Percentiles rank a stretch among this genome's conserved stretches.
Evolutionary conservation across 1,140 invertebrate species (phyloP).

Genomic region (Bilobella aurantiaca): DNA sequence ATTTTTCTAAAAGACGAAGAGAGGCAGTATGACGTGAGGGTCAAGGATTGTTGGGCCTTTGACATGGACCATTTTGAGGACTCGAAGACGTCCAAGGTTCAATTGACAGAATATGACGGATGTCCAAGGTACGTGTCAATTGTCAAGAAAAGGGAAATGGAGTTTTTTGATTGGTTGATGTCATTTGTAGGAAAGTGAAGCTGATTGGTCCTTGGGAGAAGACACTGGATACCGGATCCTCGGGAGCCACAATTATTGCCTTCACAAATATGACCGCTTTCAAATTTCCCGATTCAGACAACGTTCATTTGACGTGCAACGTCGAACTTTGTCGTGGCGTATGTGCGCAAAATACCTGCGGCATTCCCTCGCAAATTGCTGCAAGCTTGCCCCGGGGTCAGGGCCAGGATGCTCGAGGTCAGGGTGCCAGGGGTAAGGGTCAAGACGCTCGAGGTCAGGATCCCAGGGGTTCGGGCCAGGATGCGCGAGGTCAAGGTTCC

Average conservation of each 20-base stretch:
- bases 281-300: constrained; percentile 58
- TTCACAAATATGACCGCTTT: constrained; percentile 60
- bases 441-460: too few relatives aligned
- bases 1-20: constrained; percentile 57
- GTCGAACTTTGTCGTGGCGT: constrained; percentile 48
- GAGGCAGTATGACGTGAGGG: constrained; percentile 53
- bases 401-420: too few relatives aligned
- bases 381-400: too few relatives aligned
- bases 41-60: constrained; percentile 62
- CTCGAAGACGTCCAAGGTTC: constrained; percentile 49
- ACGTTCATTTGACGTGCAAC: constrained; percentile 63
- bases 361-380: too few relatives aligned
- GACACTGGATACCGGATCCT: constrained; percentile 47
- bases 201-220: constrained; percentile 55
- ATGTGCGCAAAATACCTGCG: not conserved
- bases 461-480: too few relatives aligned
- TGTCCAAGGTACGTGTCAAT: constrained; percentile 50
- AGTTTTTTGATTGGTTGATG: not conserved
- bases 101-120: constrained; percentile 53
- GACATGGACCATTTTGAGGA: constrained; percentile 53
- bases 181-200: constrained; percentile 50
- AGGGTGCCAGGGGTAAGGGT: too few relatives aligned
- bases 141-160: not conserved
- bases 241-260: constrained; percentile 52
- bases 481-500: too few relatives aligned